Conservation (phyloP, 1,140 invertebrate genomes). For the Scaptomyza hsui region DNA sequence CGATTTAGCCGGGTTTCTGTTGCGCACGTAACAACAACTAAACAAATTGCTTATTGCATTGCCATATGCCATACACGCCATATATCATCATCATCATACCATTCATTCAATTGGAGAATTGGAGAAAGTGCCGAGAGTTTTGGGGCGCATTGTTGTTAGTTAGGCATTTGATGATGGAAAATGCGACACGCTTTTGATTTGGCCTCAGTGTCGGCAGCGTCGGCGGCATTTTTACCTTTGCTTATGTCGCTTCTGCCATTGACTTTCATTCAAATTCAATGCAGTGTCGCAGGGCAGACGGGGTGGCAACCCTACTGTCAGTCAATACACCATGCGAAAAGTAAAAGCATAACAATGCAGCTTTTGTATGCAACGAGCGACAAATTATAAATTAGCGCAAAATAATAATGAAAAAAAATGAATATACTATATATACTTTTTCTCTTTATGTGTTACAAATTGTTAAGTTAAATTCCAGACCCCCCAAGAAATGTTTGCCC, state of each 20-base stretch:
- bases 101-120: slow-evolving; percentile 59
- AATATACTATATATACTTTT: slow-evolving; percentile 11
- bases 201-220: slow-evolving; percentile 5
- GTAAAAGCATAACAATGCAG: slow-evolving; percentile 48
- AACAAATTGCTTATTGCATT: background rate
- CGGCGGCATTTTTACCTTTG: slow-evolving; percentile 7
- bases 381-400: slow-evolving; percentile 67
- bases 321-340: slow-evolving; percentile 47
- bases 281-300: slow-evolving; percentile 8
- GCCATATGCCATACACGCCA: slow-evolving; percentile 6
- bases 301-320: slow-evolving; percentile 34
- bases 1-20: slow-evolving; percentile 12
- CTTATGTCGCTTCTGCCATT: slow-evolving; percentile 47
- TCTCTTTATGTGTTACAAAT: slow-evolving; percentile 7
- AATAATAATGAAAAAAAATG: slow-evolving; percentile 52
- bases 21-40: background rate
- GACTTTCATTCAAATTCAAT: slow-evolving; percentile 78
- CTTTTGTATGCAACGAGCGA: slow-evolving; percentile 28
- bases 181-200: slow-evolving; percentile 73
- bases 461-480: slow-evolving; percentile 3
- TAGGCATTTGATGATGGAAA: slow-evolving; percentile 62
- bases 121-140: slow-evolving; percentile 66
- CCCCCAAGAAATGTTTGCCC: background rate
- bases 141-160: slow-evolving; percentile 61
- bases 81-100: slow-evolving; percentile 21